phyloP scores from a whole-genome alignment of 2,797 vertebrate species.

The Myotis pilosus region DNA sequence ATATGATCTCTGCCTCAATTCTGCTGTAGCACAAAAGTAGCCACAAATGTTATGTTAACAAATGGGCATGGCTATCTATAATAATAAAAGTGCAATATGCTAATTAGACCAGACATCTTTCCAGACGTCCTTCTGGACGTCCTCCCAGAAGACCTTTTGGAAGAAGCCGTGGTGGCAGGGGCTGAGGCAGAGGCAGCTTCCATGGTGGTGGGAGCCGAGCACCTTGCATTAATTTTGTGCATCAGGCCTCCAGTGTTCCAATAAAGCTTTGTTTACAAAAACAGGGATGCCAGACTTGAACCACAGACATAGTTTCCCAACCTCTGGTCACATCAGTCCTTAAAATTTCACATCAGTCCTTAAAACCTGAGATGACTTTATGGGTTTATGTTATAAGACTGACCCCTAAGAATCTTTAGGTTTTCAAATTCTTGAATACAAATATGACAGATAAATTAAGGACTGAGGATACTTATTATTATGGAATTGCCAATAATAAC shows the following conservation, averaged over 20 bases:
- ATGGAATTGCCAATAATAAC: neutral
- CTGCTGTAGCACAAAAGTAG: neutral
- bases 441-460: conserved; percentile 29
- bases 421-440: neutral
- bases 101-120: too few relatives aligned
- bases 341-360: neutral
- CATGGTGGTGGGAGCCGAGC: too few relatives aligned
- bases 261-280: neutral
- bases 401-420: neutral
- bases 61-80: neutral
- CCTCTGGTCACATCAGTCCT: neutral
- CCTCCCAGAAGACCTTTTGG: too few relatives aligned
- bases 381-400: neutral
- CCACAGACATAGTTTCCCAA: neutral
- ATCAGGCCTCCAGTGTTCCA: neutral
- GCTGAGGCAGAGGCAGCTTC: too few relatives aligned
- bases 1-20: neutral
- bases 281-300: neutral
- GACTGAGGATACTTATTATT: neutral
- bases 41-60: neutral
- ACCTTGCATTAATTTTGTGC: too few relatives aligned
- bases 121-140: too few relatives aligned
- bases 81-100: too few relatives aligned
- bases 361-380: neutral
- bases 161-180: too few relatives aligned